Conservation (phyloP, 2,113 vertebrate genomes). For the Anoplopoma fimbria region DNA sequence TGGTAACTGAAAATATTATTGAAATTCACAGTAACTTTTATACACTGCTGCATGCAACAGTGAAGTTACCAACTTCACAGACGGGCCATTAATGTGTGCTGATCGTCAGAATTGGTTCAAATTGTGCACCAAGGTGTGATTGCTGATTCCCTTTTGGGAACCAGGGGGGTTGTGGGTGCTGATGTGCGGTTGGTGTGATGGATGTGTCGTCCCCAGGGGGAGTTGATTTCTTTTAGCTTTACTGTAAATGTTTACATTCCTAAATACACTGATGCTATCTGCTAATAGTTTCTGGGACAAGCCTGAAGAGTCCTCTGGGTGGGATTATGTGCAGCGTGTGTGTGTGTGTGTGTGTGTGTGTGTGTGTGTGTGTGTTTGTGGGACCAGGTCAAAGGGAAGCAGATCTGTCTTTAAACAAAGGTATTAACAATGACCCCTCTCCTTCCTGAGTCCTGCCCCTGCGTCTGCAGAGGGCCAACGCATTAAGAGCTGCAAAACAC, state of each 20-base stretch:
- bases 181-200: slow-evolving; percentile 70
- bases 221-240: slow-evolving; percentile 78
- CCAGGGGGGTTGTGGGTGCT: slow-evolving; percentile 24
- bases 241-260: slow-evolving; percentile 89
- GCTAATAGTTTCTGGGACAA: slow-evolving; percentile 84
- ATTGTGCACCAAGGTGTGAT: slow-evolving; percentile 51
- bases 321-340: slow-evolving; percentile 65
- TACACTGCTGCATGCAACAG: not conserved
- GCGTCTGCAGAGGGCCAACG: slow-evolving; percentile 49
- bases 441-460: slow-evolving; percentile 74
- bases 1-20: too few relatives aligned
- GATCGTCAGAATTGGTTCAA: slow-evolving; percentile 38
- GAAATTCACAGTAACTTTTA: not conserved
- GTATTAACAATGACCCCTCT: slow-evolving; percentile 80
- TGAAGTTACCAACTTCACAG: not conserved
- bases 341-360: slow-evolving; percentile 31
- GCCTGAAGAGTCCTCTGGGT: slow-evolving; percentile 77
- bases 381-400: slow-evolving; percentile 74
- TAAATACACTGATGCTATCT: slow-evolving; percentile 83
- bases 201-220: slow-evolving; percentile 73
- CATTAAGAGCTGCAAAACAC: slow-evolving; percentile 58
- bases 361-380: slow-evolving; percentile 24
- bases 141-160: slow-evolving; percentile 31
- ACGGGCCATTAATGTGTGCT: not conserved
- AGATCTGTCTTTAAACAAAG: slow-evolving; percentile 80